Evolutionary conservation across 1,140 invertebrate species (phyloP).

Genomic region (Acromyrmex charruanus): DNA sequence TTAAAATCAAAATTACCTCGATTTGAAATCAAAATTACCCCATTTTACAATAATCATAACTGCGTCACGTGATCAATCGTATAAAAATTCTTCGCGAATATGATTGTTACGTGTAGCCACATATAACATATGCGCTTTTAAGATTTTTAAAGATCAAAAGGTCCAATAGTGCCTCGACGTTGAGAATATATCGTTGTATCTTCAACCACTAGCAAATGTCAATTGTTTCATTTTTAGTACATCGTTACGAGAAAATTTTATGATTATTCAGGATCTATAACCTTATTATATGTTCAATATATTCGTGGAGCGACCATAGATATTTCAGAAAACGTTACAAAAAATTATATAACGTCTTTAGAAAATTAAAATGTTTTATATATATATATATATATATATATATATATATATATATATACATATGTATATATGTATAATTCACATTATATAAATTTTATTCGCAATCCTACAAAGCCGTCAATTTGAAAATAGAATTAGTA

Average conservation of each 20-base stretch:
- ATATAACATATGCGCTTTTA: background rate
- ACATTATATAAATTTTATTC: background rate
- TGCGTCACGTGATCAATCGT: background rate
- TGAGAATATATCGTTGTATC: background rate
- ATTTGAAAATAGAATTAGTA: background rate
- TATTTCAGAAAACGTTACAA: background rate
- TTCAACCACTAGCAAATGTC: background rate
- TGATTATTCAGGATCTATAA: background rate
- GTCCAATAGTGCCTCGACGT: background rate
- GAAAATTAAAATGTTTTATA: background rate
- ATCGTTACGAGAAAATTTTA: conserved; percentile 10
- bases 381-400: background rate
- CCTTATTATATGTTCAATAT: background rate
- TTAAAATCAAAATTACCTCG: no score
- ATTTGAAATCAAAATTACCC: no score
- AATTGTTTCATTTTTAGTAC: background rate
- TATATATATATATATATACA: no score
- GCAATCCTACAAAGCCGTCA: background rate
- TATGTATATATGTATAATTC: no score
- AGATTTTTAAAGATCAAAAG: background rate
- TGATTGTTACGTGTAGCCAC: background rate
- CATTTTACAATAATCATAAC: background rate
- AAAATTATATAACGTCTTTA: background rate
- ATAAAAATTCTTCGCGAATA: background rate
- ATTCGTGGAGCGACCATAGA: background rate